Evolutionary conservation across 2,797 vertebrate genomes (phyloP).

Genomic region (Neomorphus geoffroyi): DNA sequence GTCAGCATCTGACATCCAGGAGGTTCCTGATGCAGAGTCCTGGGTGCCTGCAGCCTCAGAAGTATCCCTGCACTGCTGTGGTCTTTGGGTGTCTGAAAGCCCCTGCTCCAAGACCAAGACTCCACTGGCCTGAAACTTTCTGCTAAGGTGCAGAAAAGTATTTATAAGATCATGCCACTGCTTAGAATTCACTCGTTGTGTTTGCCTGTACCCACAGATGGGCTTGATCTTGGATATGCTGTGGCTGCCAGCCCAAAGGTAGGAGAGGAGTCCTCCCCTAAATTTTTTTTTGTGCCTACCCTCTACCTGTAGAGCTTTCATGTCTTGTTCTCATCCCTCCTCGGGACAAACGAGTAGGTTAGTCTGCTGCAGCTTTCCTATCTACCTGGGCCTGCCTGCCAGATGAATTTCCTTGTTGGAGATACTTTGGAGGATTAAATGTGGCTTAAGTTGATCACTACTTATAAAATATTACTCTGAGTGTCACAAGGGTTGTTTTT

Average conservation of each 20-base stretch:
- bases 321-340: neutral
- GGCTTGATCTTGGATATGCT: neutral
- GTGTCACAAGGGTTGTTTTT: neutral
- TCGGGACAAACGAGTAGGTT: neutral
- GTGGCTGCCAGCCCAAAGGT: neutral
- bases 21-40: rapidly evolving
- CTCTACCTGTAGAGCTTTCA: neutral
- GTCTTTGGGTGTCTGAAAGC: neutral
- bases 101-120: neutral
- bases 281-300: neutral
- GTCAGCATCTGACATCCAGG: neutral
- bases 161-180: neutral
- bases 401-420: neutral
- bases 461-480: neutral
- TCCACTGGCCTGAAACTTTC: neutral
- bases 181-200: neutral
- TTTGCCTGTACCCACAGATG: neutral
- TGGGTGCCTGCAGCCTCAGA: neutral
- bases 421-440: neutral
- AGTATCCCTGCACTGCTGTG: neutral
- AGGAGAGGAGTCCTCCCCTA: neutral
- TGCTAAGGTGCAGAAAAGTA: neutral
- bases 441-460: neutral
- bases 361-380: neutral
- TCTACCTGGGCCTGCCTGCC: neutral